Evolutionary conservation across 2,113 vertebrate genomes (phyloP).

Genomic region (Barbus barbus): DNA sequence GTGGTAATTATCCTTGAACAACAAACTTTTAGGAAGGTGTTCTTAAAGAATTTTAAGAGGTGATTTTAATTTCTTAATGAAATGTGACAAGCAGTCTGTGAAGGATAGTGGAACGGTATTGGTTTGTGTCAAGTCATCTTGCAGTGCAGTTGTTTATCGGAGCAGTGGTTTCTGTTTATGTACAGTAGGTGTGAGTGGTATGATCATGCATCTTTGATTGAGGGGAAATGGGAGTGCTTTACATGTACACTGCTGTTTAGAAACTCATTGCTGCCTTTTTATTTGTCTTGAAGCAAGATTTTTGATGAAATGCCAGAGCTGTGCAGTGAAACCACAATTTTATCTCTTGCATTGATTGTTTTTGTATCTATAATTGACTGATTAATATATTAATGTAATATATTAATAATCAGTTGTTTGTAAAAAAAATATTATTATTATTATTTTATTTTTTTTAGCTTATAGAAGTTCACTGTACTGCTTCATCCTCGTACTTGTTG

Average conservation of each 20-base stretch:
- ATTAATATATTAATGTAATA: no score
- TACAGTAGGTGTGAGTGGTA: background rate
- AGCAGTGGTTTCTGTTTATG: background rate
- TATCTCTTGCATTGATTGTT: no score
- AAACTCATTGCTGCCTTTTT: conserved; percentile 15
- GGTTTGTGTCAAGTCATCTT: background rate
- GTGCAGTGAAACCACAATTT: no score
- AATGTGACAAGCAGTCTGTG: no score
- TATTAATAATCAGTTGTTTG: background rate
- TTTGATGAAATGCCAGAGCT: conserved; percentile 21
- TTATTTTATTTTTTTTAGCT: background rate
- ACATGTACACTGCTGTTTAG: background rate
- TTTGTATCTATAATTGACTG: no score
- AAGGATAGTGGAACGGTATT: no score
- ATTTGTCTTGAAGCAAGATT: conserved; percentile 25
- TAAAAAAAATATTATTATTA: background rate
- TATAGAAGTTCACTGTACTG: background rate
- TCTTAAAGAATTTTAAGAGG: background rate
- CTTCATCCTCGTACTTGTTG: background rate
- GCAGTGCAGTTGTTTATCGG: background rate
- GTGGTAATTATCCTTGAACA: conserved; percentile 15
- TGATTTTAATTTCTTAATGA: background rate
- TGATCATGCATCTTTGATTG: background rate
- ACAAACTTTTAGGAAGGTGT: conserved; percentile 9
- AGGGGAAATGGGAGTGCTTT: background rate